Evolutionary conservation across 1,140 invertebrate genomes (phyloP), one percentile per base, ranked within the genome.

Genomic region (Atopsyche davidsoni): DNA sequence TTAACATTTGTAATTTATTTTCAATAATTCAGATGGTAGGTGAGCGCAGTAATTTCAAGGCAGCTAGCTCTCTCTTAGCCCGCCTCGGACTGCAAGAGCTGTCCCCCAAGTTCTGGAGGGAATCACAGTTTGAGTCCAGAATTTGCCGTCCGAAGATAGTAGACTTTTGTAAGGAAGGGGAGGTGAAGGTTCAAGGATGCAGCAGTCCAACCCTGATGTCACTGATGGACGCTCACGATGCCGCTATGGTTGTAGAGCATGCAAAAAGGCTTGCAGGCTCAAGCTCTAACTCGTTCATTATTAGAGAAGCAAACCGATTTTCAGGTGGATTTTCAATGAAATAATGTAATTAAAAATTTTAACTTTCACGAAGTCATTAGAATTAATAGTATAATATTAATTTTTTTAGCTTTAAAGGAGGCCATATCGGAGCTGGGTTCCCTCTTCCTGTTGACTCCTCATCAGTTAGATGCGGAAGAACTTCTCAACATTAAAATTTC

Each of bases 181-280:
- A 64, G 62, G 61, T 72, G 34, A 71, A 64, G 58, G 63, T 77
- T 17, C 70, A 69, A n/a, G 75, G 78, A 1, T 81, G 80, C 46
- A 74, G 73, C 42, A 71, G 79, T 48, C 67, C 78, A 4, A 75
- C 70, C 11, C 66, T 79, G 46, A 57, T 59, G 2, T 72, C 75
- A 44, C 80, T 74, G 51, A 63, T 82, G 45, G 67, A 75, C 17
- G 73, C 76, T 3, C 77, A 80, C 49, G 78, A 79, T 59, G 63
- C 72, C n/a, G 62, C 75, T 1, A 73, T 75, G 50, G 75, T 67
- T 39, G 64, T 77, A 2, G 62, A 73, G 42, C 68, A 75, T 34
- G 72, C 75, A 48, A 65, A 79, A 53, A 75, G 70, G 35, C 65
- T 69, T 11, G 66, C 66, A 14, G 56, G 72, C 24, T 67, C 65